Base-by-base conservation (phyloP, 92 coral and sea anemone species). In the Bergia puertoricense region DNA sequence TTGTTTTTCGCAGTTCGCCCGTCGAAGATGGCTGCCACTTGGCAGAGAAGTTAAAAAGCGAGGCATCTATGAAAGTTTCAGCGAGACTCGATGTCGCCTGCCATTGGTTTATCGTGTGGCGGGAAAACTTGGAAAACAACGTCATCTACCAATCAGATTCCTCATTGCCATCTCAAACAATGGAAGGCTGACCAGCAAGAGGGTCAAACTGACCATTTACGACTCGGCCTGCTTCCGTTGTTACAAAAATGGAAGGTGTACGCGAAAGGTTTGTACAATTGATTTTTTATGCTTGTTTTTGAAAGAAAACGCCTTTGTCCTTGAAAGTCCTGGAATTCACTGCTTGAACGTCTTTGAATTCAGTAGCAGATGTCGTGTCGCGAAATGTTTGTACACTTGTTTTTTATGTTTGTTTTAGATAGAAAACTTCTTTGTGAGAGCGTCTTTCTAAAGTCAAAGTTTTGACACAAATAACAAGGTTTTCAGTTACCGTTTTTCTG, bases 141-240 rank as follows among this genome's bases (percentile, higher is more conserved):
- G 92, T 10, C 91, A 92, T 41, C 82, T 94, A 3, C 98, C 98
- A 11, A 37, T 90, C 36, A 87, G 92, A 76, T 85, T 90, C 87
- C 76, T 88, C 67, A 79, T 93, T n/a, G 71, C 92, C 20, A 80
- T 88, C 66, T 95, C 98, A 0, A 95, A 95, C 84, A 93, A 95
- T 68, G 94, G 98, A 6, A 82, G 83, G 45, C 62, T 92, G 80
- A 87, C 90, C 44, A 95, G 98, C 85, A 95, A 95, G 75, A 81
- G 86, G 18, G 77, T 92, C 38, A 95, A 77, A 51, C 86, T 95
- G 66, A 90, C 93, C 4, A 88, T 95, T 41, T 95, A 74, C 79
- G 98, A 95, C 69, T 95, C 98, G 8, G 96, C 94, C 8, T 95
- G 98, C 46, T 93, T 90, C 81, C 76, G 93, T 41, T 95, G 98